These are phyloP conservation scores for Spea multiplicata DNA, from an alignment of 2,113 vertebrate genomes.

Conservation along the genomic window DNA sequence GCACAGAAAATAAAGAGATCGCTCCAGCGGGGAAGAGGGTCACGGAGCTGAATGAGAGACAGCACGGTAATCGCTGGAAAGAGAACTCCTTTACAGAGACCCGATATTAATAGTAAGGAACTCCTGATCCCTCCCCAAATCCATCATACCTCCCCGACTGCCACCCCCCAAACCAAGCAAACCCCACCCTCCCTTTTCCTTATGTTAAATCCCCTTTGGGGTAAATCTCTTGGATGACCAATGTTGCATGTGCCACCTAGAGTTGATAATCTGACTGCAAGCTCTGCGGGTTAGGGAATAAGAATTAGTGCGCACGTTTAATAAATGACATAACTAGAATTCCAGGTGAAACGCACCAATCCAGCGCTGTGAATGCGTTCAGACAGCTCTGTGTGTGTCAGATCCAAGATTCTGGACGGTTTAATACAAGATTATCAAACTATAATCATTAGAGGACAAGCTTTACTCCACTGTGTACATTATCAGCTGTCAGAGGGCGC, in stretches of 20 bases:
- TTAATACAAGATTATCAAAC: no score
- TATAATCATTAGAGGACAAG: no score
- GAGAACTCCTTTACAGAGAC: not conserved
- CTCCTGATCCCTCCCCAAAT: conserved; percentile 25
- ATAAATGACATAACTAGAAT: no score
- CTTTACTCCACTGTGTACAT: not conserved
- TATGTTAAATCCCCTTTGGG: not conserved
- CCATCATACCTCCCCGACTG: conserved; percentile 15
- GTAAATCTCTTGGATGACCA: not conserved
- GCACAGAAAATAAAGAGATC: no score
- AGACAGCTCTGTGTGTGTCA: no score
- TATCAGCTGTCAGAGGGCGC: not conserved
- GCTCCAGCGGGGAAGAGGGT: not conserved
- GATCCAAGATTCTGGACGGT: no score
- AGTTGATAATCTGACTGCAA: not conserved
- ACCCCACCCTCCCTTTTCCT: conserved; percentile 8
- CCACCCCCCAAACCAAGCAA: conserved; percentile 19
- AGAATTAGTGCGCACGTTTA: not conserved
- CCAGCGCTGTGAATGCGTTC: no score
- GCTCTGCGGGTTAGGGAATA: not conserved
- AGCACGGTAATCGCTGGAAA: not conserved
- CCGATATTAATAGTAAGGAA: conserved; percentile 28
- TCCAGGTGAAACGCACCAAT: no score
- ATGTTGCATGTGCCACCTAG: not conserved
- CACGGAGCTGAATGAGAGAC: not conserved